Evolutionary conservation across 1,140 invertebrate genomes (phyloP), one percentile per base, ranked within the genome.

Genomic region (Papilio aristodemus): DNA sequence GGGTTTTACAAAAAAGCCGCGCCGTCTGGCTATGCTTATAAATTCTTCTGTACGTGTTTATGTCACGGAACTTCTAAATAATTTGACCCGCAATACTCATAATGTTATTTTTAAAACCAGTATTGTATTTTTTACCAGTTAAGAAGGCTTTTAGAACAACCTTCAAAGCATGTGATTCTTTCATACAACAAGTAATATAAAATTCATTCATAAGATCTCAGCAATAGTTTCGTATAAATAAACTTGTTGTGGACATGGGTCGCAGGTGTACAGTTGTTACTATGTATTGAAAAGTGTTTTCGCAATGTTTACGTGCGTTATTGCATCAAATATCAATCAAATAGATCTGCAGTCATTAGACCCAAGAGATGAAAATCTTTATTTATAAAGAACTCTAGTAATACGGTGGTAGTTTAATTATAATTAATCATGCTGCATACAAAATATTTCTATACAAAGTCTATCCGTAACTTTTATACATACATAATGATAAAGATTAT

Each of bases 1-100:
- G 46, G 46, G 46, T 50, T 50, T 50, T 50, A 50, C 10, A 50
- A 50, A 50, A 50, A 50, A 19, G 46, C 46, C 46, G 19, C 46
- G 46, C 17, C 46, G 46, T 50, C 46, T 50, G 11, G 46, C 4
- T 50, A 19, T 50, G 8, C 19, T 50, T 11, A 22, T 22, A 50
- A 50, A 22, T 50, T 22, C 17, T 22, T 22, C 8, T 22, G 4
- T 50, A 25, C 46, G 19, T 50, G 9, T 50, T 8, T 43, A 43
- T 14, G 46, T 50, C 46, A 50, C 9, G 19, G 46, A 50, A 50
- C 19, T 50, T 17, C 7, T 50, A 11, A 50, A 22, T 9, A 7
- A 14, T 19, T 19, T 14, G 14, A 46, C 5, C 9, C 1, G 19
- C 46, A 19, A 22, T 22, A 43, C 0, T 10, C 11, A 5, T 22